phyloP scores from a whole-genome alignment of 1,140 invertebrate genomes.

The Heliconius hewitsoni region DNA sequence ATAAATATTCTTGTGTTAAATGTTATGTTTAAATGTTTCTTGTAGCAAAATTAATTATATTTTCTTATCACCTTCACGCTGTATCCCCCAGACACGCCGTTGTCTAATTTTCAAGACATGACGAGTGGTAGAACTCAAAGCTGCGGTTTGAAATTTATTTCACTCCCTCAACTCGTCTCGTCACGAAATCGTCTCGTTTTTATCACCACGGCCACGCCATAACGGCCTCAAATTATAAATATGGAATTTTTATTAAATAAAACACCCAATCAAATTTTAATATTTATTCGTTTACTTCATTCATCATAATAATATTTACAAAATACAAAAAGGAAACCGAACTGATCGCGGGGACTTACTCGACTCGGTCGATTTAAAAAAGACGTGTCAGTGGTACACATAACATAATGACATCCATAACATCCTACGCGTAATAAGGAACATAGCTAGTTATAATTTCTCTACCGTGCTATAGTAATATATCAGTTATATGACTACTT shows the following conservation, averaged over 20 bases:
- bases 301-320: constrained; percentile 75
- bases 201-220: too few relatives aligned
- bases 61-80: too few relatives aligned
- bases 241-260: background rate
- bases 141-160: too few relatives aligned
- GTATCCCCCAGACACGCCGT: too few relatives aligned
- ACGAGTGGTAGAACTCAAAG: too few relatives aligned
- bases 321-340: constrained; percentile 69
- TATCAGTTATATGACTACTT: constrained; percentile 62
- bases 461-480: constrained; percentile 62
- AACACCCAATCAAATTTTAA: constrained; percentile 45
- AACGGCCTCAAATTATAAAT: too few relatives aligned
- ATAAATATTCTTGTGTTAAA: too few relatives aligned
- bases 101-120: too few relatives aligned
- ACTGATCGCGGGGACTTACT: constrained; percentile 32
- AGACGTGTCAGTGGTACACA: constrained; percentile 56
- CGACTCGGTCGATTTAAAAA: constrained; percentile 44
- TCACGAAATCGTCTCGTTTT: too few relatives aligned
- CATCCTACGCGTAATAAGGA: constrained; percentile 68
- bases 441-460: constrained; percentile 69
- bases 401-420: constrained; percentile 62
- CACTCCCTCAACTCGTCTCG: too few relatives aligned
- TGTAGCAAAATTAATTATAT: background rate
- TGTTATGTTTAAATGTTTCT: too few relatives aligned
- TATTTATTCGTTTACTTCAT: constrained; percentile 72